Evolutionary conservation across 2,797 vertebrate species (phyloP).

Genomic region (Danio kyathit): DNA sequence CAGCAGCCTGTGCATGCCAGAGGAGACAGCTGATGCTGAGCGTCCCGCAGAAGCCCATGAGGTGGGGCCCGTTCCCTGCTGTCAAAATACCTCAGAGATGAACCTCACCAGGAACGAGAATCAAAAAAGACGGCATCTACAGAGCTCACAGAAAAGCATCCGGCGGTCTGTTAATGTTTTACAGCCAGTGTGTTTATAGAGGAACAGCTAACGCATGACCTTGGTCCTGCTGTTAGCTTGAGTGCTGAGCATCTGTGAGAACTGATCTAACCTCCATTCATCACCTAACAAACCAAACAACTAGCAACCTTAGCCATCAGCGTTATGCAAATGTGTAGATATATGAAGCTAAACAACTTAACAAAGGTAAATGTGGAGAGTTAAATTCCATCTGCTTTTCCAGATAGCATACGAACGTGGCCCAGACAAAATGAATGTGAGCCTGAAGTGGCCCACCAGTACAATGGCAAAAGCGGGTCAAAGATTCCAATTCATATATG

Average conservation of each 20-base stretch:
- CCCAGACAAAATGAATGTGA: too few species aligned
- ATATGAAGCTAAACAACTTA: conserved; percentile 28
- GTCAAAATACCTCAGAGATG: conserved; percentile 22
- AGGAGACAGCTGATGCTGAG: conserved; percentile 44
- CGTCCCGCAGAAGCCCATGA: not conserved
- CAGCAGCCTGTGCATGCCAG: conserved; percentile 26
- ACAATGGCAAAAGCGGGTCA: too few species aligned
- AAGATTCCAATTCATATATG: too few species aligned
- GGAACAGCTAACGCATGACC: conserved; percentile 37
- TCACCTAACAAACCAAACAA: conserved; percentile 42
- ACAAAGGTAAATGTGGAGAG: not conserved
- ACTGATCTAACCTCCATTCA: conserved; percentile 12
- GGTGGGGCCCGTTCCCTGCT: conserved; percentile 17
- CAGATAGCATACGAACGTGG: not conserved
- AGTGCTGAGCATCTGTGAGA: conserved; percentile 8
- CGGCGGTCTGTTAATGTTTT: conserved; percentile 48
- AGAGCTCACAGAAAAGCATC: not conserved
- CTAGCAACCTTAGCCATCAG: conserved; percentile 20
- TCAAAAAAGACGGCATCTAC: not conserved
- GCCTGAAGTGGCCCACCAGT: too few species aligned
- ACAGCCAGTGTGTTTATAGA: conserved; percentile 53
- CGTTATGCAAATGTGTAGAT: conserved; percentile 29
- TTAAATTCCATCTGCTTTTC: not conserved
- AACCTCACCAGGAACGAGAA: conserved; percentile 1
- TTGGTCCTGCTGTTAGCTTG: conserved; percentile 15